Percentiles rank a stretch among this genome's conserved stretches.
Conservation (phyloP, 2,113 vertebrate genomes). For the Cephalophus harveyi region DNA sequence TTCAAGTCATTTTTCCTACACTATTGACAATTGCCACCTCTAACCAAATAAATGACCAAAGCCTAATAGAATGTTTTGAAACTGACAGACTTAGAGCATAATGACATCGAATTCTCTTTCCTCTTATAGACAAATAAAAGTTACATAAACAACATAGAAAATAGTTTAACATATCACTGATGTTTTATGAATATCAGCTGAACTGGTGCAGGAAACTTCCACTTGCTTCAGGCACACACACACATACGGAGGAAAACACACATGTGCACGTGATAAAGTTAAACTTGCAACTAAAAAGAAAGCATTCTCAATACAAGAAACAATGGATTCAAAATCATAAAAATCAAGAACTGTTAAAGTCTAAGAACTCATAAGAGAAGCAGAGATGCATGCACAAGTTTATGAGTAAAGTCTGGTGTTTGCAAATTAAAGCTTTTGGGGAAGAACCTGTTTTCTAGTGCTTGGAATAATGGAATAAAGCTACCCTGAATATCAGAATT, state of each 20-base stretch:
- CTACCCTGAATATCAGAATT: neutral
- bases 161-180: neutral
- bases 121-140: slow-evolving; percentile 1
- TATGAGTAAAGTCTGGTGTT: neutral
- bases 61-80: neutral
- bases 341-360: neutral
- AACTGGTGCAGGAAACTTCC: neutral
- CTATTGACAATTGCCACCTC: neutral
- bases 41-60: neutral
- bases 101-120: neutral
- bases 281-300: neutral
- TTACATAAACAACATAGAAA: neutral
- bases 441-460: neutral
- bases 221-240: neutral
- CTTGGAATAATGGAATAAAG: neutral
- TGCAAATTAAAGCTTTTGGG: neutral
- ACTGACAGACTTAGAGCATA: neutral
- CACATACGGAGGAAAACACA: neutral
- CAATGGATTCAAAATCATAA: neutral
- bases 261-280: neutral
- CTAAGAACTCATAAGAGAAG: neutral
- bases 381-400: neutral
- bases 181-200: neutral
- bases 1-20: neutral
- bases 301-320: neutral